Evolutionary conservation across 2,797 vertebrate genomes (phyloP).

Genomic region (Clamator glandarius): DNA sequence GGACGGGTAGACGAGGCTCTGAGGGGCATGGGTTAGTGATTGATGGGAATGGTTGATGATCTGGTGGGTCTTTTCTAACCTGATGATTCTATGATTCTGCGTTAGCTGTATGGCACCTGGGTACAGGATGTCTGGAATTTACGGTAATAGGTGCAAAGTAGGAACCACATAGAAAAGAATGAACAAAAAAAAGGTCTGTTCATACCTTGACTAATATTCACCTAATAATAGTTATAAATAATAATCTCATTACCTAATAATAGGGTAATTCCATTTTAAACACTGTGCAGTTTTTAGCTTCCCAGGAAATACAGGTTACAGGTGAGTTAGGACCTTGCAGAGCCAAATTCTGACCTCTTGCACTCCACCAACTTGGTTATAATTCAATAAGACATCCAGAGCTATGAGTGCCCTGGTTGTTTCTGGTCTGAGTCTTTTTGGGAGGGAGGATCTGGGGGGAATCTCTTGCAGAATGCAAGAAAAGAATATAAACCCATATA

Average conservation of each 20-base stretch:
- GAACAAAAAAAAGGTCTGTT: neutral
- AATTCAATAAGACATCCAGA: neutral
- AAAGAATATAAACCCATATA: neutral
- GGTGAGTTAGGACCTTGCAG: neutral
- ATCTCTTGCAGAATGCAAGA: neutral
- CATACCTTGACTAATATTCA: neutral
- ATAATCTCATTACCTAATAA: neutral
- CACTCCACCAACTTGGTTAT: neutral
- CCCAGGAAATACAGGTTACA: neutral
- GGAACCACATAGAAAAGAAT: neutral
- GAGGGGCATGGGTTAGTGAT: no score
- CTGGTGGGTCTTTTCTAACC: no score
- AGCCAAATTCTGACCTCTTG: neutral
- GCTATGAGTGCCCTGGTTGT: fast-evolving
- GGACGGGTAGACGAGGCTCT: no score
- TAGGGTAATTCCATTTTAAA: neutral
- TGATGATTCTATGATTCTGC: no score
- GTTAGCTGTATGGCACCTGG: neutral
- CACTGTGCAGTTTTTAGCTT: neutral
- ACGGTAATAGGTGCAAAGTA: neutral
- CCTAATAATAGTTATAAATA: neutral
- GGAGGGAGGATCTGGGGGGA: neutral
- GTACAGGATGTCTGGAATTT: neutral
- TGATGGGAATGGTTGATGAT: no score
- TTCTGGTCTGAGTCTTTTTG: neutral